Evolutionary conservation across 2,113 vertebrate genomes (phyloP), one percentile per base, ranked within the genome.

Genomic region (Nematolebias whitei): DNA sequence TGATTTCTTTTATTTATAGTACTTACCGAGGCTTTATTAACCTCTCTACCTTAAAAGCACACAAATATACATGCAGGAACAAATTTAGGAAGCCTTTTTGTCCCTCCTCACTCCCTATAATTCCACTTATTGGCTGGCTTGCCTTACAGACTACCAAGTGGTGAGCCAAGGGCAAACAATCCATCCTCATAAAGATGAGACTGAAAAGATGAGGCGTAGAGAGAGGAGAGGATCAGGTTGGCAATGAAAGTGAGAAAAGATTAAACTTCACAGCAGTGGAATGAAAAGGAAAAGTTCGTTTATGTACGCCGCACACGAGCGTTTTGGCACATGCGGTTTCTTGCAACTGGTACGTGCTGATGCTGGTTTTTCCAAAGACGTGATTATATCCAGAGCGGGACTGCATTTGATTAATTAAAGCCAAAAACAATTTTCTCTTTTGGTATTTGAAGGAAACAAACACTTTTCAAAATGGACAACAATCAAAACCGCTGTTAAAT

Each of bases 1-100:
- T 69, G 74, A 5, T 78, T 84, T 83, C 64, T 49, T 69, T 80
- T 84, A 71, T 87, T 75, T 79, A 74, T 66, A 63, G 49, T 71
- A 23, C 32, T 48, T 68, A 69, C 56, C 74, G 67, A 74, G 76
- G 74, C 58, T 58, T 68, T 63, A 62, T 79, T 67, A 82, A 74
- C 68, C 64, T 57, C 56, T 32, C 54, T 54, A 52, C 50, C 54
- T 61, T 51, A 12, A 26, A 60, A 29, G 8, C 18, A 39, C 20
- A 19, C 52, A 72, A 71, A 63, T 29, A 15, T 18, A 53, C 64
- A 55, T 48, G 18, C 14, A 29, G 38, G 22, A 39, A 52, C 48
- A 68, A 2, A 69, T 10, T 22, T 24, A 52, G 54, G 44, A 67
- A 50, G 13, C 16, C 10, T 43, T 43, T 45, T 49, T 29, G n/a